Conservation (phyloP, 2,113 vertebrate species). For the Vidua chalybeata region DNA sequence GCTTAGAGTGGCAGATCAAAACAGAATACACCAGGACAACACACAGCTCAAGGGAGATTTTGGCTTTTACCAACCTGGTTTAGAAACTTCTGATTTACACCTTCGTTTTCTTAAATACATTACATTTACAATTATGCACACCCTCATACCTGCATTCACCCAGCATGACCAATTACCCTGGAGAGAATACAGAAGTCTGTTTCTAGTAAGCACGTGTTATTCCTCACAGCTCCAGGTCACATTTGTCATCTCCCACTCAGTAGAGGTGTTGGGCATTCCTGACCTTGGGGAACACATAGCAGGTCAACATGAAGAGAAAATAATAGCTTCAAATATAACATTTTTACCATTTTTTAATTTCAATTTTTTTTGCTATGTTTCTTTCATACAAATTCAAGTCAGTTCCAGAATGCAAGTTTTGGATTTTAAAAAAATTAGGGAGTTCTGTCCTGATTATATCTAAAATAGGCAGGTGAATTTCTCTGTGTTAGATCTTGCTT, state of each 20-base stretch:
- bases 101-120: background rate
- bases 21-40: background rate
- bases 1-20: background rate
- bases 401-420: background rate
- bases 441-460: background rate
- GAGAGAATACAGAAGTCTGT: accelerated
- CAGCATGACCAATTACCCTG: background rate
- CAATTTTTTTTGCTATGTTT: background rate
- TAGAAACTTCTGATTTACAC: background rate
- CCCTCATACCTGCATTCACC: background rate
- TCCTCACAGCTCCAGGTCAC: background rate
- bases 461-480: background rate
- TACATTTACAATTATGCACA: background rate
- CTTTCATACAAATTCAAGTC: background rate
- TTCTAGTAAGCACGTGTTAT: background rate
- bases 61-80: background rate
- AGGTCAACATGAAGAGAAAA: background rate
- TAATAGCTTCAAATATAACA: background rate
- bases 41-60: background rate
- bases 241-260: background rate
- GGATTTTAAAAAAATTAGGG: background rate
- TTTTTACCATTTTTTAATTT: accelerated
- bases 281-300: background rate
- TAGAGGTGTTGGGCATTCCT: background rate
- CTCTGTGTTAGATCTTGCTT: background rate